A percentile compares a stretch with the other conserved stretches of the same genome.
These are phyloP conservation scores for Dreissena polymorpha DNA, from an alignment of 1,140 invertebrate genomes.

Conservation along the genomic window DNA sequence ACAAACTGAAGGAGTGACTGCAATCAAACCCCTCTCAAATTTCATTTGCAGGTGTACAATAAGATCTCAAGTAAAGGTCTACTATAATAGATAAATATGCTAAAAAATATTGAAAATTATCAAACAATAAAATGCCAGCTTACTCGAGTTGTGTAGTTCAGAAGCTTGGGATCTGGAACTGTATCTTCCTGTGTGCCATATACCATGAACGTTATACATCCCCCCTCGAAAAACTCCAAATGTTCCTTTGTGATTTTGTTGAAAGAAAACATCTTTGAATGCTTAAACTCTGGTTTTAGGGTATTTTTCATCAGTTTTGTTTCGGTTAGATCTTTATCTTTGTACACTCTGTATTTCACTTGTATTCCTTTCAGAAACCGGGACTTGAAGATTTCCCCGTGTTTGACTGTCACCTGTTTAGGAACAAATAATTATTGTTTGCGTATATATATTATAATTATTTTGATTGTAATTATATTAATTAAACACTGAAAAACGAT, in stretches of 20 bases:
- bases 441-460: too few species aligned
- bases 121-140: constrained; percentile 30
- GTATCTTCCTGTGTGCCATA: constrained; percentile 78
- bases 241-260: constrained; percentile 72
- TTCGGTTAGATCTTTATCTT: constrained; percentile 69
- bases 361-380: constrained; percentile 76
- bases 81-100: background rate
- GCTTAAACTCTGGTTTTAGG: constrained; percentile 75
- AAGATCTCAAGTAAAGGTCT: too few species aligned
- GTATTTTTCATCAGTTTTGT: constrained; percentile 73
- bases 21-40: too few species aligned
- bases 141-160: constrained; percentile 77
- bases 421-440: too few species aligned
- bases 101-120: background rate
- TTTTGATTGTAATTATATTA: too few species aligned
- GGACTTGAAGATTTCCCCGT: constrained; percentile 73
- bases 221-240: constrained; percentile 77
- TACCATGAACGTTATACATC: constrained; percentile 77
- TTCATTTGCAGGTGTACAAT: too few species aligned
- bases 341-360: constrained; percentile 74
- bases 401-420: constrained; percentile 66
- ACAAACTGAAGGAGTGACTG: too few species aligned
- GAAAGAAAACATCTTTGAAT: constrained; percentile 72
- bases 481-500: too few species aligned
- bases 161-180: constrained; percentile 70